Percentiles rank a stretch among this genome's conserved stretches.
Evolutionary conservation across 1,140 invertebrate genomes (phyloP).

Genomic region (Halesus radiatus): DNA sequence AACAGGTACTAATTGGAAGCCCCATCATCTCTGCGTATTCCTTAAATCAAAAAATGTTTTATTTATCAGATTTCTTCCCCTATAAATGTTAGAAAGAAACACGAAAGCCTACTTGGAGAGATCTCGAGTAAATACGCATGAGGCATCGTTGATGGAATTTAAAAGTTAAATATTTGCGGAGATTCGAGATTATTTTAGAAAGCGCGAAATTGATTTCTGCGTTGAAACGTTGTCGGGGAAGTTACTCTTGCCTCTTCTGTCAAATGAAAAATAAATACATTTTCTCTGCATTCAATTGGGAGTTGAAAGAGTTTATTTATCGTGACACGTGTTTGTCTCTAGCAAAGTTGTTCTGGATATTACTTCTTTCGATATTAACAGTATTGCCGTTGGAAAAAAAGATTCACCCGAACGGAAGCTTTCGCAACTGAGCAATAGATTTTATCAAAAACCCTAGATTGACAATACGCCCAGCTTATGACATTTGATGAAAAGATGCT

Average conservation of each 20-base stretch:
- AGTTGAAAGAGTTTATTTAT: slow-evolving; percentile 3
- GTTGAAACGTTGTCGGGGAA: background rate
- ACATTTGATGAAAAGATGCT: too few relatives aligned
- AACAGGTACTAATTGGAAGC: too few relatives aligned
- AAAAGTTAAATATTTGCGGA: slow-evolving; percentile 20
- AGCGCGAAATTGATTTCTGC: background rate
- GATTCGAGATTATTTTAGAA: slow-evolving; percentile 7
- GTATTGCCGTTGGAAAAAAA: too few relatives aligned
- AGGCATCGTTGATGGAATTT: slow-evolving; percentile 17
- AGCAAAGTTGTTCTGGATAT: background rate
- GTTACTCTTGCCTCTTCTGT: background rate
- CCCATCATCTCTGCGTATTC: background rate
- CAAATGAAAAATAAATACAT: slow-evolving; percentile 14
- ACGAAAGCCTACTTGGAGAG: background rate
- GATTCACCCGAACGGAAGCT: too few relatives aligned
- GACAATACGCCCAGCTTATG: too few relatives aligned
- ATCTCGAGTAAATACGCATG: slow-evolving; percentile 14
- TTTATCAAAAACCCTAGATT: too few relatives aligned
- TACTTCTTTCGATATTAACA: too few relatives aligned
- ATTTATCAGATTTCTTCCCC: background rate
- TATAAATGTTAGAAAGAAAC: background rate
- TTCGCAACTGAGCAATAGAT: too few relatives aligned
- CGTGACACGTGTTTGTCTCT: background rate
- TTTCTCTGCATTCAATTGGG: background rate
- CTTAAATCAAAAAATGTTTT: background rate